A percentile compares a stretch with the other conserved stretches of the same genome.
Evolutionary conservation across 2,797 vertebrate species (phyloP).

Genomic region (Micrastur ruficollis): DNA sequence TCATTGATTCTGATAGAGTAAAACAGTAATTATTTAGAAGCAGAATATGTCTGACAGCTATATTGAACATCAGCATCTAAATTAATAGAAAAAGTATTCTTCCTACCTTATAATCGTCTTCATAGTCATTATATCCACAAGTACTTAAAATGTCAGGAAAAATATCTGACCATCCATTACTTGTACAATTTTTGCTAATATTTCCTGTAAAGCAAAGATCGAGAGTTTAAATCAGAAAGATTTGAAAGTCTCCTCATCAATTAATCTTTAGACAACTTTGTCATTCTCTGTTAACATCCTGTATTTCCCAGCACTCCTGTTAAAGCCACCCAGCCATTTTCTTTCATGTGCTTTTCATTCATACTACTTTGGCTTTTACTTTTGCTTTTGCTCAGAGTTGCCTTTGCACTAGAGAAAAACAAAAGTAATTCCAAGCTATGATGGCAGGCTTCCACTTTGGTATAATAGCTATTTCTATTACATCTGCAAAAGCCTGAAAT

Average conservation of each 20-base stretch:
- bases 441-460: not conserved
- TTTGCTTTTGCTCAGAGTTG: not conserved
- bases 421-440: not conserved
- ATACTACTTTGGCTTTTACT: not conserved
- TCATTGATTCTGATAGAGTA: not conserved
- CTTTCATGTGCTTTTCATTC: not conserved
- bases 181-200: slow-evolving; percentile 89
- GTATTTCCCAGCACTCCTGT: not conserved
- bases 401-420: not conserved
- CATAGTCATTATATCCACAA: slow-evolving; percentile 75
- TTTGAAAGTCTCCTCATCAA: not conserved
- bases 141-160: slow-evolving; percentile 84
- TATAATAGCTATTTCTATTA: not conserved
- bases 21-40: not conserved
- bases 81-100: not conserved
- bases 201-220: slow-evolving; percentile 78
- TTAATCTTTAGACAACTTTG: not conserved
- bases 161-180: slow-evolving; percentile 83
- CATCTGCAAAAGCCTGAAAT: not conserved
- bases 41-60: not conserved
- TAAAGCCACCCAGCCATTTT: not conserved
- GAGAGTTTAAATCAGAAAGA: not conserved
- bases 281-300: not conserved
- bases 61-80: not conserved
- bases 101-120: slow-evolving; percentile 81